These are phyloP conservation scores for Nephrotoma flavescens DNA, from an alignment of 2,888 invertebrate species.

Conservation along the genomic window DNA sequence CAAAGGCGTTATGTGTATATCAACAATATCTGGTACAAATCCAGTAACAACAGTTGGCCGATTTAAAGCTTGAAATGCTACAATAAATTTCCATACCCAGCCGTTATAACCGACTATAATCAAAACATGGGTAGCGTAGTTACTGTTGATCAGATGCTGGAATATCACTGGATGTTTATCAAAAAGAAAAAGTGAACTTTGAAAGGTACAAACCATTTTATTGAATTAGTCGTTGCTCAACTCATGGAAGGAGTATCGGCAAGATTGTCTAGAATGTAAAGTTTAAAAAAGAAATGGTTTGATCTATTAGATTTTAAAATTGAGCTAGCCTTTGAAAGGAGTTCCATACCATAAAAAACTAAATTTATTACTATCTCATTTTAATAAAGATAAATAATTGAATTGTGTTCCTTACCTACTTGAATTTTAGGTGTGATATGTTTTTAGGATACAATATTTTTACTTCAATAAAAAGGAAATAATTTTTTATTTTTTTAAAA, in stretches of 20 bases:
- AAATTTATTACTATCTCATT: too few relatives aligned
- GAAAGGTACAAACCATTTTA: neutral
- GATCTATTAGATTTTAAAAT: neutral
- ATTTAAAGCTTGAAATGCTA: neutral
- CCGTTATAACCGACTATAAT: neutral
- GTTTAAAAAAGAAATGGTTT: neutral
- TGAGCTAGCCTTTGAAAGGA: neutral
- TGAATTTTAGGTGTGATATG: too few relatives aligned
- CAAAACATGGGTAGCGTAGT: slow-evolving; percentile 5
- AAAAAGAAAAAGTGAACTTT: neutral
- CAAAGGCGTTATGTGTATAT: neutral
- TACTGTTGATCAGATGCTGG: neutral
- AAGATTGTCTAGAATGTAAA: neutral
- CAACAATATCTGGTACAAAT: too few relatives aligned
- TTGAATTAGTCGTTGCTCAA: neutral
- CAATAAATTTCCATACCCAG: neutral
- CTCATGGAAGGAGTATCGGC: neutral
- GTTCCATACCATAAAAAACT: too few relatives aligned
- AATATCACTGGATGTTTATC: neutral
- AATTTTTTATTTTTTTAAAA: too few relatives aligned
- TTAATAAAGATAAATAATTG: too few relatives aligned
- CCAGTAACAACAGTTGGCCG: too few relatives aligned
- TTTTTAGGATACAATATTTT: too few relatives aligned
- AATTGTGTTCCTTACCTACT: too few relatives aligned
- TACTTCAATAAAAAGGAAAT: too few relatives aligned